Percentiles rank a stretch among this genome's conserved stretches.
These are phyloP conservation scores for Therioaphis trifolii DNA, from an alignment of 2,888 invertebrate species.

Conservation along the genomic window DNA sequence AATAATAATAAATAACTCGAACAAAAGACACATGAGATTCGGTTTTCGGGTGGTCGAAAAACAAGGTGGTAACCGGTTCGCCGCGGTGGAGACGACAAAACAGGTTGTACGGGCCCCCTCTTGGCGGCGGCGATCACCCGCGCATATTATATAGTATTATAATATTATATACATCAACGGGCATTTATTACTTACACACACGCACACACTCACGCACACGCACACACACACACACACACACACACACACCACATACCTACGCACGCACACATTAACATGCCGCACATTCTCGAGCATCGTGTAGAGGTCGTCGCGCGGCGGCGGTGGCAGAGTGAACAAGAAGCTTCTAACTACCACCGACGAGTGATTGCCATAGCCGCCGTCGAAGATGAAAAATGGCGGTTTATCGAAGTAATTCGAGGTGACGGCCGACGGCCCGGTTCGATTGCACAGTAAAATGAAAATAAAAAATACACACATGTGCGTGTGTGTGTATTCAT, in stretches of 20 bases:
- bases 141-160: too few species aligned
- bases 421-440: not conserved
- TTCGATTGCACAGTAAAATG: too few species aligned
- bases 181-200: too few species aligned
- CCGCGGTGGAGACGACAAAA: not conserved
- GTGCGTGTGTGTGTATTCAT: too few species aligned
- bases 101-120: not conserved
- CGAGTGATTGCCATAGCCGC: not conserved
- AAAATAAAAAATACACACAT: too few species aligned
- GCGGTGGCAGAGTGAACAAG: not conserved
- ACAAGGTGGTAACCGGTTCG: slow-evolving; percentile 19
- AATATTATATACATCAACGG: too few species aligned
- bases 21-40: not conserved
- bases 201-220: too few species aligned
- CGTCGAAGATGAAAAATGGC: slow-evolving; percentile 47
- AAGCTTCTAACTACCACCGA: not conserved
- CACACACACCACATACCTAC: too few species aligned
- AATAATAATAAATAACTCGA: not conserved
- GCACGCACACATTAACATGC: too few species aligned
- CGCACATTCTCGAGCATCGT: too few species aligned
- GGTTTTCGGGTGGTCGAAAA: slow-evolving; percentile 19
- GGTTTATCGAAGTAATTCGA: slow-evolving; percentile 6
- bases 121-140: slow-evolving; percentile 13
- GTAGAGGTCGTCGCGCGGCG: too few species aligned
- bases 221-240: too few species aligned